phyloP scores from a whole-genome alignment of 2,113 vertebrate species.

The Callithrix jacchus region DNA sequence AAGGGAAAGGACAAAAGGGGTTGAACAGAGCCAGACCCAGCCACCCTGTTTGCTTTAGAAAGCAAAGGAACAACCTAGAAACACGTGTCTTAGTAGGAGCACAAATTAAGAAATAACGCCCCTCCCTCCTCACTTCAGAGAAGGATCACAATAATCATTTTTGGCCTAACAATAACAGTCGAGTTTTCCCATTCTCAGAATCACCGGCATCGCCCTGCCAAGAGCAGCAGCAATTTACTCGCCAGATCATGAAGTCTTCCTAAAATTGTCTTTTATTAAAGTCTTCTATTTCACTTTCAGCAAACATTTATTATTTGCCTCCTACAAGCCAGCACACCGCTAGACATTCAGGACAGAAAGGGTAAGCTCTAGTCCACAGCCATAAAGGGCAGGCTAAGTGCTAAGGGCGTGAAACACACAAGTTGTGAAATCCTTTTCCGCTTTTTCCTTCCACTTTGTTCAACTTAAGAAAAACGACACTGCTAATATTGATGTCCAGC shows the following conservation, averaged over 20 bases:
- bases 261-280: slow-evolving; percentile 38
- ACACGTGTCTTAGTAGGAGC: not conserved
- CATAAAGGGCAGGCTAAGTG: accelerated
- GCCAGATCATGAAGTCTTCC: not conserved
- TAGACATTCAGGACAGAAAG: accelerated
- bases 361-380: accelerated
- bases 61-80: not conserved
- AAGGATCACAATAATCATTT: not conserved
- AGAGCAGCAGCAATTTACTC: not conserved
- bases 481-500: not conserved
- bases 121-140: not conserved
- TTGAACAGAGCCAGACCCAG: not conserved
- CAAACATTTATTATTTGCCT: not conserved
- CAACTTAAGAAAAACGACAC: not conserved
- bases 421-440: accelerated
- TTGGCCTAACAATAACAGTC: not conserved
- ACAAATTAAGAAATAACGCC: not conserved
- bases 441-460: not conserved
- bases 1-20: not conserved
- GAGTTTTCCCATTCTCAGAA: slow-evolving; percentile 33
- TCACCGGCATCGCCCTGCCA: not conserved
- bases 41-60: not conserved
- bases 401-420: accelerated
- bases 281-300: slow-evolving; percentile 48
- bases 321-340: accelerated